Evolutionary conservation across 2,888 invertebrate species (phyloP), one percentile per base, ranked within the genome.

Genomic region (Nebria salina): DNA sequence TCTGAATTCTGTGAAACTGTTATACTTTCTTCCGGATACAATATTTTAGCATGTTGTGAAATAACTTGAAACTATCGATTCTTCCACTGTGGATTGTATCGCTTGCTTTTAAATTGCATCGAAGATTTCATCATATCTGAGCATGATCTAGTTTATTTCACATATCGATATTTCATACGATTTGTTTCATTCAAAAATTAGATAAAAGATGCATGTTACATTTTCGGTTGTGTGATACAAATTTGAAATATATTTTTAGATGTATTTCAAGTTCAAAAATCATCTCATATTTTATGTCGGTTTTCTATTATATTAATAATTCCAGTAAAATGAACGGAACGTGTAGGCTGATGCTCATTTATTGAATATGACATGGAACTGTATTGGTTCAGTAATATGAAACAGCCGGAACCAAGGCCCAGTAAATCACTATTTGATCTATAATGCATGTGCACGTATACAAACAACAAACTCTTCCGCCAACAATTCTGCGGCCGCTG

Each of bases 341-440:
- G 54, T 54, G 13, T 8, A 54, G 54, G 2, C 54, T 54, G 54
- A 7, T 54, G 54, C 6, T 13, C 13, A 54, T 54, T 54, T 54
- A 54, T 54, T 54, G 54, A 54, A 54, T 54, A 54, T 54, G 54
- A 54, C 7, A 7, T 8, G 54, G 54, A 54, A 54, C 54, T 54
- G 54, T 54, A 54, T 54, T 54, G 54, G 13, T 54, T 11, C 8
- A 5, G 54, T 54, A 54, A 54, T 54, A 54, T 54, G 54, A 54
- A 54, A 54, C 54, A 54, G 6, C 54, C 54, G 25, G 54, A 13
- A 54, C 54, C 54, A 2, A 26, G 68, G 68, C 68, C 15, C 68
- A 26, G 25, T 68, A 68, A 68, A 68, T 68, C 68, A 68, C 68
- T 26, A 68, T 68, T 68, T 68, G 68, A 68, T 68, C 68, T n/a